Evolutionary conservation across 2,113 vertebrate genomes (phyloP).

Genomic region (Catharus minimus): DNA sequence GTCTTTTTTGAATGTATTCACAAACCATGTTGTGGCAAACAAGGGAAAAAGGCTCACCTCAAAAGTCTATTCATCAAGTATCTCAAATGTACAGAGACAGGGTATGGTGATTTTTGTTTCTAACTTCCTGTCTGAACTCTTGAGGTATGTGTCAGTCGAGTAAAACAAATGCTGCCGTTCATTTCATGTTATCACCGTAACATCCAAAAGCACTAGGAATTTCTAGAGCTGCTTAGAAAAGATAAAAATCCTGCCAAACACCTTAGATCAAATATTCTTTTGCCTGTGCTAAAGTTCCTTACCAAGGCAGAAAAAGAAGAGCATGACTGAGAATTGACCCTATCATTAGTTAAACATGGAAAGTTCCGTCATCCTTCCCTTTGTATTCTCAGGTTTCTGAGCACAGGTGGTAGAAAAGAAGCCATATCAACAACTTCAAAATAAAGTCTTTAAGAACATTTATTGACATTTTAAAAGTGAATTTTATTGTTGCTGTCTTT

Average conservation of each 20-base stretch:
- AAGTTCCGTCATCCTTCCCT: background rate
- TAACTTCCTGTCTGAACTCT: background rate
- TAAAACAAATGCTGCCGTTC: background rate
- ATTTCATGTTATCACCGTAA: rapidly evolving
- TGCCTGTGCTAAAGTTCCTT: background rate
- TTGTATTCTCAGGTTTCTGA: background rate
- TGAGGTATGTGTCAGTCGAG: background rate
- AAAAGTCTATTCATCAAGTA: background rate
- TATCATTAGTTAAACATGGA: background rate
- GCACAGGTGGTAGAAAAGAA: background rate
- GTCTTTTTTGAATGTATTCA: background rate
- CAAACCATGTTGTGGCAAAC: background rate
- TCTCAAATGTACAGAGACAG: background rate
- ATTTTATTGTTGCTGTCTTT: background rate
- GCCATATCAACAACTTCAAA: background rate
- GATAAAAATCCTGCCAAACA: background rate
- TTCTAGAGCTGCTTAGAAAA: background rate
- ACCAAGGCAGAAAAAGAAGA: background rate
- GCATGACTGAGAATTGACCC: background rate
- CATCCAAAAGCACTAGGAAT: background rate
- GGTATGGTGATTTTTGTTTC: background rate
- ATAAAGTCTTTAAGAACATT: background rate
- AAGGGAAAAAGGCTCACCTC: background rate
- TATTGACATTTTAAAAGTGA: background rate
- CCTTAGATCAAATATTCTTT: background rate